These are phyloP conservation scores for Erinaceus europaeus DNA, from an alignment of 2,113 vertebrate species.

Conservation along the genomic window DNA sequence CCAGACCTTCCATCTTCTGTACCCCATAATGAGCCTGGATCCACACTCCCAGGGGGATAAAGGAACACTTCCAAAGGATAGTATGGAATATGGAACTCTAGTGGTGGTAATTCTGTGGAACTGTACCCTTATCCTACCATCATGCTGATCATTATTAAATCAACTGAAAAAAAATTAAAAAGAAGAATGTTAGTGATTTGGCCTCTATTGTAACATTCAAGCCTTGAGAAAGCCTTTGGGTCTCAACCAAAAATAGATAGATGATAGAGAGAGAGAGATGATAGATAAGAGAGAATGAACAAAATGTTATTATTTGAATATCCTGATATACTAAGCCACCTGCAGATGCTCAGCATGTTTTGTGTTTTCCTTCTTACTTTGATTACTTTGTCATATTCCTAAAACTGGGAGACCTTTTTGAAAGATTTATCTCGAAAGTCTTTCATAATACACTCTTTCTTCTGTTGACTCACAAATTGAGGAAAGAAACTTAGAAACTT, in stretches of 20 bases:
- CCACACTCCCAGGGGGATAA: no score
- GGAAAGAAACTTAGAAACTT: no score
- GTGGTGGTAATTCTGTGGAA: no score
- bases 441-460: background rate
- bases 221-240: background rate
- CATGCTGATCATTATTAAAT: no score
- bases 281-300: no score
- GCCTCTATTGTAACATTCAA: background rate
- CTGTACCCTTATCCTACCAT: no score
- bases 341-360: background rate
- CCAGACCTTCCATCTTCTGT: no score
- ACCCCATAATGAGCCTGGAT: no score
- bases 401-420: background rate
- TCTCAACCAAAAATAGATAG: background rate
- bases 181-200: background rate
- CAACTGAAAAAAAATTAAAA: no score
- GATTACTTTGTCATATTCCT: background rate
- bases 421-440: slow-evolving; percentile 3
- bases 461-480: background rate
- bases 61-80: no score
- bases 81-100: no score
- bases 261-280: background rate
- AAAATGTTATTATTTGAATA: background rate
- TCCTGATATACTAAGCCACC: background rate
- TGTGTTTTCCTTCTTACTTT: background rate